phyloP scores from a whole-genome alignment of 2,888 invertebrate species.

The Ectemnius lituratus region DNA sequence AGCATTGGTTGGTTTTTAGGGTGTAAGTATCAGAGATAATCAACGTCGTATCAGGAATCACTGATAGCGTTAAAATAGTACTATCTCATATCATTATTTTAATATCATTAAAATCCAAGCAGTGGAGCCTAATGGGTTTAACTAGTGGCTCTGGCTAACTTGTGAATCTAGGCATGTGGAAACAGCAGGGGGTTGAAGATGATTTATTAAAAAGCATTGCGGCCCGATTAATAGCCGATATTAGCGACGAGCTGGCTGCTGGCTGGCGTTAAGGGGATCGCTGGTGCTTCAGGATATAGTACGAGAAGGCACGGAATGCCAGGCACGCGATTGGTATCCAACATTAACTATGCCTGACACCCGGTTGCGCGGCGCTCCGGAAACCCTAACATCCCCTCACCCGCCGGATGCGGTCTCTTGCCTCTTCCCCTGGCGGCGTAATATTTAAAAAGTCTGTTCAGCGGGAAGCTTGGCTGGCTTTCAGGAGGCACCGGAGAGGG shows the following conservation, averaged over 20 bases:
- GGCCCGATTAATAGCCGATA: slow-evolving; percentile 36
- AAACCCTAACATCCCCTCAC: slow-evolving; percentile 26
- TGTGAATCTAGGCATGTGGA: too few relatives aligned
- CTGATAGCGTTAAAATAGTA: not conserved
- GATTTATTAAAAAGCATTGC: slow-evolving; percentile 2
- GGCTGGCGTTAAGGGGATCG: slow-evolving; percentile 19
- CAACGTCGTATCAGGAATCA: too few relatives aligned
- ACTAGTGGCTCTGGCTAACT: too few relatives aligned
- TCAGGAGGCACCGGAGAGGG: slow-evolving; percentile 25
- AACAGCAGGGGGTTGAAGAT: not conserved
- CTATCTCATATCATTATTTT: not conserved
- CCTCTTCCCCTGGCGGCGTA: slow-evolving; percentile 13
- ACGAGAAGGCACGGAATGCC: slow-evolving; percentile 14
- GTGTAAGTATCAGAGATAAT: too few relatives aligned
- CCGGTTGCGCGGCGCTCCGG: slow-evolving; percentile 21
- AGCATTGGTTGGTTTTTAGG: too few relatives aligned
- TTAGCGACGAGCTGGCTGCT: not conserved
- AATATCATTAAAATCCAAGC: too few relatives aligned
- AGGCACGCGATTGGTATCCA: slow-evolving; percentile 32
- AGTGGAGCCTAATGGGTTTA: too few relatives aligned
- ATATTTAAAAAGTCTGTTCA: slow-evolving; percentile 45
- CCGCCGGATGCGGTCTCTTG: slow-evolving; percentile 14
- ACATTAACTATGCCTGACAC: slow-evolving; percentile 44
- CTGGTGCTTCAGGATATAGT: slow-evolving; percentile 5
- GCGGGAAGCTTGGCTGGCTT: slow-evolving; percentile 36